A percentile compares a stretch with the other conserved stretches of the same genome.
phyloP scores from a whole-genome alignment of 1,140 invertebrate species.

The Armadillidium nasatum region DNA sequence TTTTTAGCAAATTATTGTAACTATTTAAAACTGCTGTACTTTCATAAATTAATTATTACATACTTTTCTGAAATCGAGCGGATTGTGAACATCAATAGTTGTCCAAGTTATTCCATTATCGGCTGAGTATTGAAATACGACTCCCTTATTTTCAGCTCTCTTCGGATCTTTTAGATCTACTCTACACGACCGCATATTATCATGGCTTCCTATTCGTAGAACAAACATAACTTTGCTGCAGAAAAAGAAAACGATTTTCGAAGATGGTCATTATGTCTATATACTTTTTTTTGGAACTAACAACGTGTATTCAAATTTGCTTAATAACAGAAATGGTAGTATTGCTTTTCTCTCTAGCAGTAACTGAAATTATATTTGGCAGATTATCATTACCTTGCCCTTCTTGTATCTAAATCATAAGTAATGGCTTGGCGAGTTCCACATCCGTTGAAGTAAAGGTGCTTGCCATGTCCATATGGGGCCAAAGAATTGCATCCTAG shows the following conservation, averaged over 20 bases:
- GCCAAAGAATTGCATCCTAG: constrained; percentile 52
- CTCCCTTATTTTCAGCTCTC: constrained; percentile 44
- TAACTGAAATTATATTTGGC: no score
- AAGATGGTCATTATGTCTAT: neutral
- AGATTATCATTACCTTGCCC: constrained; percentile 46
- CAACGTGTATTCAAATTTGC: no score
- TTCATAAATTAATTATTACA: no score
- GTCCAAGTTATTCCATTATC: constrained; percentile 52
- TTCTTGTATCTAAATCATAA: constrained; percentile 50
- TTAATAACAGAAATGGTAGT: no score
- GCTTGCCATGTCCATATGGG: constrained; percentile 52
- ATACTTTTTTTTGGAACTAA: no score
- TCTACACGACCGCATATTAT: constrained; percentile 51
- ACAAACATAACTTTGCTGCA: constrained; percentile 54
- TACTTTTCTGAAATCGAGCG: constrained; percentile 50
- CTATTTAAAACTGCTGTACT: no score
- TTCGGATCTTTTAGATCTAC: constrained; percentile 43
- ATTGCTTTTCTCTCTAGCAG: no score
- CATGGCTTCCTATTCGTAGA: constrained; percentile 52
- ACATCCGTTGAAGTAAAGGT: constrained; percentile 54
- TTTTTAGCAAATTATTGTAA: no score
- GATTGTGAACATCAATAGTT: constrained; percentile 51
- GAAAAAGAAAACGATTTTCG: constrained; percentile 33
- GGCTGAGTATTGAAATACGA: constrained; percentile 51
- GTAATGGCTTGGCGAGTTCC: constrained; percentile 51